Evolutionary conservation across 1,140 invertebrate genomes (phyloP).

Genomic region (Musca domestica): DNA sequence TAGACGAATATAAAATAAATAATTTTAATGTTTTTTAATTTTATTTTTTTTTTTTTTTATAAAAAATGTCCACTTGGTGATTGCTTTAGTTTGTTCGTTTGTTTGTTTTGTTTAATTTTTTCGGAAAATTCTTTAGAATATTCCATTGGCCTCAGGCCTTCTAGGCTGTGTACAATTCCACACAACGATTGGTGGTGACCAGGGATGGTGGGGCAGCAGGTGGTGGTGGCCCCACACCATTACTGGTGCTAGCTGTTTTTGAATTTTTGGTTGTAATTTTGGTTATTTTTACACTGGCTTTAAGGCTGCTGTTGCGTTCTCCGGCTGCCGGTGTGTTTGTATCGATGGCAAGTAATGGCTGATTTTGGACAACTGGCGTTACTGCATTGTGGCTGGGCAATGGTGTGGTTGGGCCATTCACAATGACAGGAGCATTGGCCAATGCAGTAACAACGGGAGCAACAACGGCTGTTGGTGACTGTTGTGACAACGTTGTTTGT

Average conservation of each 20-base stretch:
- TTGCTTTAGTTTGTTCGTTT: background rate
- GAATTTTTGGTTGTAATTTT: slow-evolving; percentile 7
- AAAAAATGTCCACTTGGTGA: background rate
- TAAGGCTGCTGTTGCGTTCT: background rate
- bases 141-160: background rate
- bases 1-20: background rate
- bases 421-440: background rate
- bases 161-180: slow-evolving; percentile 2
- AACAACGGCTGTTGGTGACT: background rate
- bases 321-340: background rate
- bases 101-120: background rate
- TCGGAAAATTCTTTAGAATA: background rate
- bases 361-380: background rate
- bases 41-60: background rate
- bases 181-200: slow-evolving; percentile 7
- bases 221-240: background rate
- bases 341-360: slow-evolving; percentile 7
- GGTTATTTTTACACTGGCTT: slow-evolving; percentile 4
- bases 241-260: background rate
- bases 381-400: background rate
- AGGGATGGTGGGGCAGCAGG: background rate
- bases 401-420: background rate
- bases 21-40: background rate
- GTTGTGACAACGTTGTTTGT: background rate
- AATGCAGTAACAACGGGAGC: background rate